Conservation (phyloP, 2,797 vertebrate genomes). For the Oreortyx pictus region DNA sequence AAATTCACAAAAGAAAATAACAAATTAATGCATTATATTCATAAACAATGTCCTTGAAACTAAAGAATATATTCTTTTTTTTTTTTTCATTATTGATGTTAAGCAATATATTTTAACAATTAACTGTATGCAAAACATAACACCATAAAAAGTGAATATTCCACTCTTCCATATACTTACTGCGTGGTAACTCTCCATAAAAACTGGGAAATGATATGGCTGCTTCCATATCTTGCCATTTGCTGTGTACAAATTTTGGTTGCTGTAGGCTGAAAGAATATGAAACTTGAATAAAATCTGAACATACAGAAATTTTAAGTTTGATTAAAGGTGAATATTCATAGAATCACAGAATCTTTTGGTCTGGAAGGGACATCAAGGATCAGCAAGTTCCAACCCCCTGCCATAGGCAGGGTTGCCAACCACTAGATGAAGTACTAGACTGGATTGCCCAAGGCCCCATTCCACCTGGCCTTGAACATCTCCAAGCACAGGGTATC, state of each 20-base stretch:
- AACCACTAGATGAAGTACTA: too few species aligned
- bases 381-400: too few species aligned
- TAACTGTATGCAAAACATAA: background rate
- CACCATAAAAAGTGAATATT: background rate
- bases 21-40: background rate
- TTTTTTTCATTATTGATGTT: background rate
- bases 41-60: background rate
- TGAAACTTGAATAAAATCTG: background rate
- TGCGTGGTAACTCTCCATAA: constrained; percentile 53
- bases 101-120: background rate
- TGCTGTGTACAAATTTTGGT: constrained; percentile 61
- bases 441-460: too few species aligned
- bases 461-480: too few species aligned
- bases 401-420: too few species aligned
- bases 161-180: constrained; percentile 62
- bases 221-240: constrained; percentile 55
- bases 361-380: too few species aligned
- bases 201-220: constrained; percentile 32
- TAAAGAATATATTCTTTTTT: background rate
- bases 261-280: constrained; percentile 71
- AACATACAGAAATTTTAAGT: background rate
- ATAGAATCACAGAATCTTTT: background rate
- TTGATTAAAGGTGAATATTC: background rate
- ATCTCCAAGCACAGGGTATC: too few species aligned
- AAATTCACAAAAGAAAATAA: background rate